A percentile compares a stretch with the other conserved stretches of the same genome.
phyloP scores from a whole-genome alignment of 2,888 invertebrate species.

The Ditula angustiorana region DNA sequence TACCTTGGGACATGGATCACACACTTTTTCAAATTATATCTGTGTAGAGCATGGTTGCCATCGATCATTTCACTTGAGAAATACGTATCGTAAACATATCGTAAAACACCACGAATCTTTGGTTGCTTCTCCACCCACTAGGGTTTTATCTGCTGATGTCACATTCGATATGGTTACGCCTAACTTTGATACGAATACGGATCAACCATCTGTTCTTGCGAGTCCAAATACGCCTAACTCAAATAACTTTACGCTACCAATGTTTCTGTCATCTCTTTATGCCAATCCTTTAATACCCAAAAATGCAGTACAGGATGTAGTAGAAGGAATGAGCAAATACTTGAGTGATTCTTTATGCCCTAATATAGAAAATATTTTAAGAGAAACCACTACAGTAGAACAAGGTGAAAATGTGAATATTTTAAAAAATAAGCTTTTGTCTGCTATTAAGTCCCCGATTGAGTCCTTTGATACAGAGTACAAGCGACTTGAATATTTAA shows the following conservation, averaged over 20 bases:
- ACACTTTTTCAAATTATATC: constrained; percentile 22
- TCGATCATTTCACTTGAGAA: constrained; percentile 34
- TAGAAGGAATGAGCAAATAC: too few relatives aligned
- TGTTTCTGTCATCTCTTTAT: too few relatives aligned
- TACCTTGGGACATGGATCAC: background rate
- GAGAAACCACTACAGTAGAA: too few relatives aligned
- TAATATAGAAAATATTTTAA: too few relatives aligned
- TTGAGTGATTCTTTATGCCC: too few relatives aligned
- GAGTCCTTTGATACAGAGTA: background rate
- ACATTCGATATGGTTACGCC: too few relatives aligned
- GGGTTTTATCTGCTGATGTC: too few relatives aligned
- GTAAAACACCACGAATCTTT: constrained; percentile 5
- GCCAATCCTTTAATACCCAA: too few relatives aligned
- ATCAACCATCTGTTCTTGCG: background rate
- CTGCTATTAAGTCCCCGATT: background rate
- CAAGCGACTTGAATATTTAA: constrained; percentile 1
- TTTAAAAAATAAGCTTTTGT: background rate
- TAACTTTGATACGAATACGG: too few relatives aligned
- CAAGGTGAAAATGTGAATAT: background rate
- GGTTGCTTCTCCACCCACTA: too few relatives aligned
- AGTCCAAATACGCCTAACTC: background rate
- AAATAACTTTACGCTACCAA: background rate
- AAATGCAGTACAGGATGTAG: too few relatives aligned
- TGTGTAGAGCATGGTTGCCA: constrained; percentile 26
- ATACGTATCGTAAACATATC: constrained; percentile 35